Evolutionary conservation across 2,113 vertebrate genomes (phyloP), one percentile per base, ranked within the genome.

Genomic region (Ctenomys sociabilis): DNA sequence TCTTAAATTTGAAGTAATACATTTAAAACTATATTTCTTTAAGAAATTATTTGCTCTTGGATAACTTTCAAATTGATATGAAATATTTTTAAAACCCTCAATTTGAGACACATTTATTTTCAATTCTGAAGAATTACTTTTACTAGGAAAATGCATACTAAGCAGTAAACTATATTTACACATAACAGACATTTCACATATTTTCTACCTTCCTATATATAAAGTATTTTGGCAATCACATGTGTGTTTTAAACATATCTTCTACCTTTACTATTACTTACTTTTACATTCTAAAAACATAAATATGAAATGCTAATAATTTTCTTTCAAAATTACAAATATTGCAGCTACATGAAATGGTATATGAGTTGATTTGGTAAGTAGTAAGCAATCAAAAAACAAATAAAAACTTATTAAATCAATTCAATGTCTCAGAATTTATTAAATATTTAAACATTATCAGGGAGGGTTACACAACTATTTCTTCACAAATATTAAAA

Each of bases 61-160:
- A 21, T 92, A 14, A 87, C 88, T 88, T 96, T 94, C 77, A 86
- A 75, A 84, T 90, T 73, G 6, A 88, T 93, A 77, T 96, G 49
- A 77, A 97, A 95, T 92, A 97, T 1, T 92, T 4, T 57, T 93
- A 90, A 94, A 94, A 89, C 49, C 37, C 5, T 87, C 35, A 93
- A 89, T 78, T 72, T 32, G 22, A 77, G 30, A 32, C 3, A 66
- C 52, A 59, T 83, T 93, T 66, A 88, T 37, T 94, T 94, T 92
- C 2, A 92, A 30, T 90, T 87, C 40, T 84, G 24, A 94, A 93
- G 6, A 95, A 80, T 45, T 81, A 85, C 5, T 96, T 85, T 78
- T 35, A 30, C 35, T 73, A 91, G 64, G 26, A 85, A 95, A 81
- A 35, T 64, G 43, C 94, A 21, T 84, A 61, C 49, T 93, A 86